Evolutionary conservation across 1,140 invertebrate species (phyloP).

Genomic region (Yoshiicerus persimilis): DNA sequence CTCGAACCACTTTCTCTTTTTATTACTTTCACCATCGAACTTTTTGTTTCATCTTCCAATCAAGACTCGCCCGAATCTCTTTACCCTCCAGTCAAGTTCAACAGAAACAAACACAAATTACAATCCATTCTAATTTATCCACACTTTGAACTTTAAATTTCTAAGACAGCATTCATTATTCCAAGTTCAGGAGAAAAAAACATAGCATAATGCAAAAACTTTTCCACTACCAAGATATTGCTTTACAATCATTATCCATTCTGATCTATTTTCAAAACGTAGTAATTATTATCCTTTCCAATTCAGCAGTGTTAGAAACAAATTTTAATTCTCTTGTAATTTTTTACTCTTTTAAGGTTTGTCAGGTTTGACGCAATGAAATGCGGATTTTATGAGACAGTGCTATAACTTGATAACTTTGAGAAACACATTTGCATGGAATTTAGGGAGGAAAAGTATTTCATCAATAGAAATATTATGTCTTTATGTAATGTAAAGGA

Average conservation of each 20-base stretch:
- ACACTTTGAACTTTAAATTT: background rate
- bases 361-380: no score
- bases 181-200: background rate
- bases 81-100: background rate
- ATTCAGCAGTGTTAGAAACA: no score
- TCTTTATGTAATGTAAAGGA: background rate
- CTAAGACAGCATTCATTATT: background rate
- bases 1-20: background rate
- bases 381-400: no score
- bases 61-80: background rate
- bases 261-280: no score
- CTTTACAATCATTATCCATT: no score
- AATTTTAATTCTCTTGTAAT: no score
- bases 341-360: no score
- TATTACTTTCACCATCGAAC: conserved; percentile 9
- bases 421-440: background rate
- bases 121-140: background rate
- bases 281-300: no score
- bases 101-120: background rate
- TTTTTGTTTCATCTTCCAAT: conserved; percentile 10
- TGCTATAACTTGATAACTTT: background rate
- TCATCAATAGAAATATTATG: background rate
- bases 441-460: background rate
- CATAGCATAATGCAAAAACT: background rate
- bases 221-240: background rate